Evolutionary conservation across 1,140 invertebrate species (phyloP).

Genomic region (Streblospio benedicti): DNA sequence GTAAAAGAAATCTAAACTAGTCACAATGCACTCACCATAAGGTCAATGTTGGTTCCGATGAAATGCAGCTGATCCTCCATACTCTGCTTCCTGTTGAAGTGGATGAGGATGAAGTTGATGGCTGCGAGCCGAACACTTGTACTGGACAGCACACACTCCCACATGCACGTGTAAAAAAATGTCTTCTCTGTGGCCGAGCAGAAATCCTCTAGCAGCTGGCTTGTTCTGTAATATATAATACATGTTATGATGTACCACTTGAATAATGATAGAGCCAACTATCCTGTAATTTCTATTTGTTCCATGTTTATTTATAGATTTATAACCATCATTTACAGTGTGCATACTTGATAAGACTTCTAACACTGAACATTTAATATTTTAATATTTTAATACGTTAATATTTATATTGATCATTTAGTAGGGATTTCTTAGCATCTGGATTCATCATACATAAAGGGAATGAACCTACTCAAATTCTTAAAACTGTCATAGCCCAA

Average conservation of each 20-base stretch:
- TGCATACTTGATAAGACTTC: neutral
- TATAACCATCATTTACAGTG: neutral
- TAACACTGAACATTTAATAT: too few relatives aligned
- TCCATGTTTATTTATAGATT: neutral
- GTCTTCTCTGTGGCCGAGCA: constrained; percentile 68
- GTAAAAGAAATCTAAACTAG: too few relatives aligned
- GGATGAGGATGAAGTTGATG: constrained; percentile 68
- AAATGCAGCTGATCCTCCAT: constrained; percentile 79
- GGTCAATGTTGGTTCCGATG: constrained; percentile 75
- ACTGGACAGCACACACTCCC: constrained; percentile 73
- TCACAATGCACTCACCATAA: constrained; percentile 58
- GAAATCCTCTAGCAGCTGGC: constrained; percentile 66
- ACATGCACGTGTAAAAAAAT: constrained; percentile 80
- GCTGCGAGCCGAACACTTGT: constrained; percentile 75
- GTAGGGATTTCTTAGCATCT: too few relatives aligned
- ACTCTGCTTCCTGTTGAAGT: constrained; percentile 71
- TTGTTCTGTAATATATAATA: constrained; percentile 54
- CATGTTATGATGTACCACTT: constrained; percentile 1
- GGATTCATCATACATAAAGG: too few relatives aligned
- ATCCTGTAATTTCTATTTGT: neutral
- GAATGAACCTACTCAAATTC: too few relatives aligned
- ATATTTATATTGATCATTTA: too few relatives aligned
- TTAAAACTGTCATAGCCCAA: too few relatives aligned
- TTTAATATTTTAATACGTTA: too few relatives aligned
- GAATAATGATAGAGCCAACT: neutral